phyloP scores from a whole-genome alignment of 2,888 invertebrate species.

The Agrochola lota region DNA sequence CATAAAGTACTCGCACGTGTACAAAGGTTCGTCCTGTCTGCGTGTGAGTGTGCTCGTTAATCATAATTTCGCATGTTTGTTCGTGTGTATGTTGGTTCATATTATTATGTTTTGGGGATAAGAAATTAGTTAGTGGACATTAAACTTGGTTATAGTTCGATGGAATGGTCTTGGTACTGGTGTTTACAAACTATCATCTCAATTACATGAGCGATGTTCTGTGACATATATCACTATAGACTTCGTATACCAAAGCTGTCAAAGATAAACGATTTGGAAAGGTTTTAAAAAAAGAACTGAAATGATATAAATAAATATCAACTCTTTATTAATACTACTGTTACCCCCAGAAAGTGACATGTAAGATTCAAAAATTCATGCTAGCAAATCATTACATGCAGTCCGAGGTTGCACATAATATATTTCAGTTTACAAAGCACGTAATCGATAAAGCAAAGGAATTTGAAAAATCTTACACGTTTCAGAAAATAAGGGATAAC shows the following conservation, averaged over 20 bases:
- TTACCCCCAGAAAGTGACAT: background rate
- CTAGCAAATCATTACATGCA: background rate
- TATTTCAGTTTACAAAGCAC: background rate
- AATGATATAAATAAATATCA: background rate
- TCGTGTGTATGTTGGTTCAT: slow-evolving; percentile 88
- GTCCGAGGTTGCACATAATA: background rate
- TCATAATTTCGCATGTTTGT: slow-evolving; percentile 91
- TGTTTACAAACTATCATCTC: background rate
- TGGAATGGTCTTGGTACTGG: slow-evolving; percentile 71
- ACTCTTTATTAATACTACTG: background rate
- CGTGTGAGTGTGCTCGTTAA: slow-evolving; percentile 89
- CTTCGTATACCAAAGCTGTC: too few relatives aligned
- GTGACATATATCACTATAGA: too few relatives aligned
- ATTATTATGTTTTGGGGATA: slow-evolving; percentile 91
- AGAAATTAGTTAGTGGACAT: slow-evolving; percentile 91
- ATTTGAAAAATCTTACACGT: background rate
- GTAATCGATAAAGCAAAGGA: background rate
- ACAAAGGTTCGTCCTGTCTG: slow-evolving; percentile 71
- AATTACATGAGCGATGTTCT: background rate
- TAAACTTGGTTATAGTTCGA: slow-evolving; percentile 82
- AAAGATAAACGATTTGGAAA: background rate
- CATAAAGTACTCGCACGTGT: slow-evolving; percentile 76
- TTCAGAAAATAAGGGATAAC: background rate
- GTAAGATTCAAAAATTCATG: too few relatives aligned
- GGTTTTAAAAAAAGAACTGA: background rate